phyloP scores from a whole-genome alignment of 1,140 invertebrate genomes.

The Drosophila busckii region DNA sequence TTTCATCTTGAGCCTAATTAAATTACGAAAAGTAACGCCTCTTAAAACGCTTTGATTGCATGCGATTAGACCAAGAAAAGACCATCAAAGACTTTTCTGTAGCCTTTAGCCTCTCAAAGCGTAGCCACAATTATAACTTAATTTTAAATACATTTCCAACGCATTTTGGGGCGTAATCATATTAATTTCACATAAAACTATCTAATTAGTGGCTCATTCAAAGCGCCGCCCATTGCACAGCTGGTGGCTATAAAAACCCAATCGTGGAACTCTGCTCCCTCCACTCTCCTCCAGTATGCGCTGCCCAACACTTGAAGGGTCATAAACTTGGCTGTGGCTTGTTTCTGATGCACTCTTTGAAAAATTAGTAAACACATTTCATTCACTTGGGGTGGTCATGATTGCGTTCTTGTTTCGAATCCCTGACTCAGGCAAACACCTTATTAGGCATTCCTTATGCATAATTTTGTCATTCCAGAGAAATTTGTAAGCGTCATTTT shows the following conservation, averaged over 20 bases:
- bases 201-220: conserved; percentile 65
- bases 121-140: conserved; percentile 53
- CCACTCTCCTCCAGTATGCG: conserved; percentile 50
- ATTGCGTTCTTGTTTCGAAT: conserved; percentile 13
- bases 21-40: conserved; percentile 38
- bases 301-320: conserved; percentile 56
- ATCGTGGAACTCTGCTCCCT: conserved; percentile 1
- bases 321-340: conserved; percentile 48
- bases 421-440: conserved; percentile 20
- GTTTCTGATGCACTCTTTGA: conserved; percentile 9
- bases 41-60: neutral
- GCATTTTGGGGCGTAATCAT: conserved; percentile 48
- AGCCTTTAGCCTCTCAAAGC: neutral
- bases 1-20: too few relatives aligned
- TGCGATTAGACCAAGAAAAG: neutral
- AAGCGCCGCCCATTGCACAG: conserved; percentile 40
- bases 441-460: conserved; percentile 62
- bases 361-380: conserved; percentile 63
- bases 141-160: conserved; percentile 42
- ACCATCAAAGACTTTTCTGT: neutral
- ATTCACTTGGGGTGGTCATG: conserved; percentile 44
- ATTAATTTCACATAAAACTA: conserved; percentile 68
- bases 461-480: conserved; percentile 58
- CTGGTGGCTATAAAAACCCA: conserved; percentile 48
- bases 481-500: conserved; percentile 29